Conservation (phyloP, 2,113 vertebrate genomes). For the Thamnaconus septentrionalis region DNA sequence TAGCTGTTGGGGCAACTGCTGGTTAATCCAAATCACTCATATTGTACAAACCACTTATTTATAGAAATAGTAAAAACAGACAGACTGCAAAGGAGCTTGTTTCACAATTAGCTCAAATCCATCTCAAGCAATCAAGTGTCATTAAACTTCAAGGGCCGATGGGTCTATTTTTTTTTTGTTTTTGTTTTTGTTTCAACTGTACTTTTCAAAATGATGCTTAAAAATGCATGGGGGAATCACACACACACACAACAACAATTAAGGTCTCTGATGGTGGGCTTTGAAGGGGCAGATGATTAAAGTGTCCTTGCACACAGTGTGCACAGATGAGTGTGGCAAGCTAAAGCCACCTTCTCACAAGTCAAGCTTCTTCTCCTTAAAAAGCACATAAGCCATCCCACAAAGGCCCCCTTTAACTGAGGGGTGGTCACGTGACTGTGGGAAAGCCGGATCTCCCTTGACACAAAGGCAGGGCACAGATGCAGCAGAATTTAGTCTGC, state of each 20-base stretch:
- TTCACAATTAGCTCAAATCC: too few species aligned
- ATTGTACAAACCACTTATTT: too few species aligned
- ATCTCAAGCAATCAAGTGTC: too few species aligned
- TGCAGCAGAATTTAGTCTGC: conserved; percentile 25
- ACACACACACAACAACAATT: neutral
- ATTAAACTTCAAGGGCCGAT: too few species aligned
- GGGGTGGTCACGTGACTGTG: conserved; percentile 63
- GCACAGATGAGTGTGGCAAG: conserved; percentile 27
- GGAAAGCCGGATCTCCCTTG: conserved; percentile 51
- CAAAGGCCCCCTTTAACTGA: conserved; percentile 66
- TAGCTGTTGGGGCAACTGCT: conserved; percentile 96
- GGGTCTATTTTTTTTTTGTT: too few species aligned
- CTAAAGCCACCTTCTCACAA: conserved; percentile 43
- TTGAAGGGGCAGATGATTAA: neutral
- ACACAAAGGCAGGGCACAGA: conserved; percentile 28
- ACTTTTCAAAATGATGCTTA: too few species aligned
- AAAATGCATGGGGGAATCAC: neutral
- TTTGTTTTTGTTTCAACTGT: too few species aligned
- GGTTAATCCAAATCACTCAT: conserved; percentile 44
- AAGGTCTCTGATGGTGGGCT: neutral
- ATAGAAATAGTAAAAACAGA: too few species aligned
- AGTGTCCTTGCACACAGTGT: conserved; percentile 20
- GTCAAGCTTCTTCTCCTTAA: conserved; percentile 48
- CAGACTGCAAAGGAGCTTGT: too few species aligned
- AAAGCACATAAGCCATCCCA: conserved; percentile 35